Conservation (phyloP, 2,888 invertebrate genomes). For the Drosophila anomalata region DNA sequence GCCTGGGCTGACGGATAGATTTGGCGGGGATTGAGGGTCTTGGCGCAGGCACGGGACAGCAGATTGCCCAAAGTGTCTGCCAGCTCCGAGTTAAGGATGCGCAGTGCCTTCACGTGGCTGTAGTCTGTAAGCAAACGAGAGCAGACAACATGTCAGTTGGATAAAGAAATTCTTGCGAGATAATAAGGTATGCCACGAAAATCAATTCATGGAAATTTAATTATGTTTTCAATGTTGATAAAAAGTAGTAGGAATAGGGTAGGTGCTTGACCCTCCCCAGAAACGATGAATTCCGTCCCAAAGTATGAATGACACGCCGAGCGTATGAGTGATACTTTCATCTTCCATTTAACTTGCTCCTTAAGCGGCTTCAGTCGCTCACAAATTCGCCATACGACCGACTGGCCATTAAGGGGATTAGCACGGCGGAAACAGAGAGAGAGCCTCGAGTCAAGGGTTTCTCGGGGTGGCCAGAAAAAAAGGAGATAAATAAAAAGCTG, state of each 20-base stretch:
- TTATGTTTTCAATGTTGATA: background rate
- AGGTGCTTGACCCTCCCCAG: background rate
- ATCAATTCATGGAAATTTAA: background rate
- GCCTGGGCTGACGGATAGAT: slow-evolving; percentile 88
- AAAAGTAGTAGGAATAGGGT: no score
- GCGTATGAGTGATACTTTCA: slow-evolving; percentile 45
- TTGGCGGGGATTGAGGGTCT: slow-evolving; percentile 90
- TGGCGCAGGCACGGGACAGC: slow-evolving; percentile 91
- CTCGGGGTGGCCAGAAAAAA: slow-evolving; percentile 12
- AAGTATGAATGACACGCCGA: background rate
- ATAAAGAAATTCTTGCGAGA: background rate
- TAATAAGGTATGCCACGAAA: background rate
- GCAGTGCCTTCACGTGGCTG: slow-evolving; percentile 89
- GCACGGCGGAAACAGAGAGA: slow-evolving; percentile 20
- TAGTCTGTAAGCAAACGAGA: slow-evolving; percentile 88
- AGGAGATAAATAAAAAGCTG: slow-evolving; percentile 10
- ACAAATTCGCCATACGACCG: slow-evolving; percentile 27
- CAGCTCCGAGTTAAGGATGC: slow-evolving; percentile 93
- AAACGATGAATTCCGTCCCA: background rate
- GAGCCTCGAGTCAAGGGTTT: slow-evolving; percentile 1
- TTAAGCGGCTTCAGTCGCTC: slow-evolving; percentile 22
- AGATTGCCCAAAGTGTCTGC: slow-evolving; percentile 97
- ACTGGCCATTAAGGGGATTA: slow-evolving; percentile 50
- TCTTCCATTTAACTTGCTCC: slow-evolving; percentile 27
- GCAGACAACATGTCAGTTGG: slow-evolving; percentile 22